These are phyloP conservation scores for Archips crataeganus DNA, from an alignment of 2,888 invertebrate genomes.

Conservation along the genomic window DNA sequence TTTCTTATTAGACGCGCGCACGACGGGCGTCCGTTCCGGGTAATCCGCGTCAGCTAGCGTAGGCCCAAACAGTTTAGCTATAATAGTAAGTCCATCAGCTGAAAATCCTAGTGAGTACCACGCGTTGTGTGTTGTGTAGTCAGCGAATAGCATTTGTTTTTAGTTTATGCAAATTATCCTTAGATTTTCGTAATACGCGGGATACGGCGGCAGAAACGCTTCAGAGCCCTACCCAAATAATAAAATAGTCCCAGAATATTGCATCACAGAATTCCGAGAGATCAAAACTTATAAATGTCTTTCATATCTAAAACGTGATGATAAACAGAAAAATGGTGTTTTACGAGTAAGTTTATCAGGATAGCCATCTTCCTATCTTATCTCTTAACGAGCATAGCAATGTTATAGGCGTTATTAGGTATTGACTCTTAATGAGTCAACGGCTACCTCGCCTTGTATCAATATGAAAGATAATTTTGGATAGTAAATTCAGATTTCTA, in stretches of 20 bases:
- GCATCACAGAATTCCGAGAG: neutral
- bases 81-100: too few species aligned
- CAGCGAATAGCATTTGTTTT: too few species aligned
- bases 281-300: neutral
- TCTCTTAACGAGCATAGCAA: neutral
- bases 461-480: neutral
- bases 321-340: conserved; percentile 4
- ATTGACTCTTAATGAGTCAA: conserved; percentile 1
- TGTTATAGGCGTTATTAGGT: neutral
- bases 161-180: too few species aligned
- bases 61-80: too few species aligned
- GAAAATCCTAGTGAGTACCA: too few species aligned
- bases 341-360: conserved; percentile 9
- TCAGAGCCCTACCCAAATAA: too few species aligned
- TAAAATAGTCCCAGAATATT: neutral
- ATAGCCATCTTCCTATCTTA: conserved; percentile 12
- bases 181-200: too few species aligned
- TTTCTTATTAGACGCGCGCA: too few species aligned
- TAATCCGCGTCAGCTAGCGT: too few species aligned
- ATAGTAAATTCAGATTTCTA: neutral
- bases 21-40: too few species aligned
- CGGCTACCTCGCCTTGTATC: neutral
- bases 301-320: conserved; percentile 10
- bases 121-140: too few species aligned
- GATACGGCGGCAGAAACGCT: too few species aligned